Conservation (phyloP, 2,113 vertebrate genomes). For the Gambusia holbrooki region DNA sequence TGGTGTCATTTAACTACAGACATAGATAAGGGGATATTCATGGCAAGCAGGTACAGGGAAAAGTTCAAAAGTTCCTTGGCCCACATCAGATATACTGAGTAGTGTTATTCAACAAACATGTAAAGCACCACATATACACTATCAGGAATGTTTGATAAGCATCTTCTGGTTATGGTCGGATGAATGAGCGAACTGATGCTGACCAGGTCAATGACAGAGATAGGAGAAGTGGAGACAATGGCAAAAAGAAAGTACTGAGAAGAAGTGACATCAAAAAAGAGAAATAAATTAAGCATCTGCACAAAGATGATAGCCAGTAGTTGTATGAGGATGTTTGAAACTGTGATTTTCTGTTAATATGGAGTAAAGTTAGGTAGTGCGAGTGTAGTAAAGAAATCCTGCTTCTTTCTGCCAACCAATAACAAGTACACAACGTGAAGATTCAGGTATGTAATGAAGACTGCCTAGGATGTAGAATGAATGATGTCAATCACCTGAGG, state of each 20-base stretch:
- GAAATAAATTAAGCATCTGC: background rate
- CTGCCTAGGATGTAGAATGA: constrained; percentile 5
- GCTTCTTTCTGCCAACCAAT: background rate
- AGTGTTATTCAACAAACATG: constrained; percentile 26
- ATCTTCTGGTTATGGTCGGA: constrained; percentile 42
- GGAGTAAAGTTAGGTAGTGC: no score
- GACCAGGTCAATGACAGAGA: no score
- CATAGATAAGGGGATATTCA: constrained; percentile 10
- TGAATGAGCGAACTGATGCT: constrained; percentile 35
- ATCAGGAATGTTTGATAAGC: constrained; percentile 45
- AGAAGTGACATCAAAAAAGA: background rate
- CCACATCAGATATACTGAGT: constrained; percentile 5
- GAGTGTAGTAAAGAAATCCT: background rate
- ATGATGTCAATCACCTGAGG: constrained; percentile 9
- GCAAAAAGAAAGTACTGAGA: background rate
- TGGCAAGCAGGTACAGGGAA: background rate
- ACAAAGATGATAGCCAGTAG: background rate
- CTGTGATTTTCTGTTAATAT: background rate
- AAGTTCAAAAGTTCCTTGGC: constrained; percentile 45
- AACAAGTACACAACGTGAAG: background rate
- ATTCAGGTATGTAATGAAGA: constrained; percentile 12
- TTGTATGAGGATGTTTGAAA: background rate
- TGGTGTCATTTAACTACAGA: constrained; percentile 36
- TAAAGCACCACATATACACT: constrained; percentile 29
- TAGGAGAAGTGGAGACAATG: no score